A percentile compares a stretch with the other conserved stretches of the same genome.
Evolutionary conservation across 2,113 vertebrate species (phyloP).

Genomic region (Nothobranchius furzeri): DNA sequence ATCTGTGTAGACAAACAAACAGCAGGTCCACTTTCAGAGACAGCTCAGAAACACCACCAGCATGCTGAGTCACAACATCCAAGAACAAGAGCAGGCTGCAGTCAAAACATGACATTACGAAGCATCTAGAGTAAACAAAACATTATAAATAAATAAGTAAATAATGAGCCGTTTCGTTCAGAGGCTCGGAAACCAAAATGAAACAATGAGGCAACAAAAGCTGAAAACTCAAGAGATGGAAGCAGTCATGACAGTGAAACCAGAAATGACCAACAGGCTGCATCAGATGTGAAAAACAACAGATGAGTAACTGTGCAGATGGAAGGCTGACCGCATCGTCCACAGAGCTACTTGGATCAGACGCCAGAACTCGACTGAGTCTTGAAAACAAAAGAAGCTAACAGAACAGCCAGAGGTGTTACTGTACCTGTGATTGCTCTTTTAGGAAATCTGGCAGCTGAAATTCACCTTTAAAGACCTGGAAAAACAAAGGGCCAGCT

Average conservation of each 20-base stretch:
- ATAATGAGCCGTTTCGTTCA: too few relatives aligned
- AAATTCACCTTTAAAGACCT: slow-evolving; percentile 99
- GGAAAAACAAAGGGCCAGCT: slow-evolving; percentile 78
- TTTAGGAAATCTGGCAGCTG: slow-evolving; percentile 97
- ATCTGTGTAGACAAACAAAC: slow-evolving; percentile 61
- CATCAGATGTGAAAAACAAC: slow-evolving; percentile 27
- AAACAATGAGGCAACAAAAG: slow-evolving; percentile 22
- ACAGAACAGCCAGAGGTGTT: slow-evolving; percentile 67
- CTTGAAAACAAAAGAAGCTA: slow-evolving; percentile 7
- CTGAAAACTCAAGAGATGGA: slow-evolving; percentile 41
- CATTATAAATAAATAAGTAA: not conserved
- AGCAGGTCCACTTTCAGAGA: not conserved
- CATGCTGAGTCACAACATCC: not conserved
- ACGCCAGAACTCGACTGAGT: slow-evolving; percentile 16
- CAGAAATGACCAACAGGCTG: slow-evolving; percentile 34
- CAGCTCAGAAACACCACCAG: not conserved
- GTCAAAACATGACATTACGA: not conserved
- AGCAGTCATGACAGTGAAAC: slow-evolving; percentile 27
- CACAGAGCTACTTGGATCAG: slow-evolving; percentile 42
- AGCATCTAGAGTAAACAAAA: too few relatives aligned
- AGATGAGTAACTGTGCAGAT: slow-evolving; percentile 49
- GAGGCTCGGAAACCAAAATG: slow-evolving; percentile 9
- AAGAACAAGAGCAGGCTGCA: not conserved
- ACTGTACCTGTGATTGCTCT: slow-evolving; percentile 93
- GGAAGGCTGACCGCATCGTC: slow-evolving; percentile 35